These are phyloP conservation scores for Phytoseiulus persimilis DNA, from an alignment of 2,888 invertebrate species.

Conservation along the genomic window DNA sequence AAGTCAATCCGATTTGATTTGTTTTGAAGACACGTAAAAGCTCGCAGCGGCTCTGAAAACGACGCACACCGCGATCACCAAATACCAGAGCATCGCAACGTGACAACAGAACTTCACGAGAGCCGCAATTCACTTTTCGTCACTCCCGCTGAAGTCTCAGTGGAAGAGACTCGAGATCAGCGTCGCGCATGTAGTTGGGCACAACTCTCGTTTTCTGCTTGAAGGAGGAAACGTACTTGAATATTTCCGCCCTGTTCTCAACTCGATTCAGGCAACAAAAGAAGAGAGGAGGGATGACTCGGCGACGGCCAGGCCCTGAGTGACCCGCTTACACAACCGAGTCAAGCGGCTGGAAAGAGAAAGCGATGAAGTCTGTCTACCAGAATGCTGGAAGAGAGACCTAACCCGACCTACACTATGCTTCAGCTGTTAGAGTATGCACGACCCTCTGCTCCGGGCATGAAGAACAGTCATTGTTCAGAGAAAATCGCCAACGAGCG, in stretches of 20 bases:
- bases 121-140: too few relatives aligned
- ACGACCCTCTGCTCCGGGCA: neutral
- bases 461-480: neutral
- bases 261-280: neutral
- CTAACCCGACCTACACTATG: neutral
- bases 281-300: neutral
- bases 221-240: neutral
- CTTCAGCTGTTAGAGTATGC: neutral
- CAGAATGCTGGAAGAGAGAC: neutral
- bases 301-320: neutral
- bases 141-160: too few relatives aligned
- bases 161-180: too few relatives aligned
- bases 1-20: neutral
- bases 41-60: neutral
- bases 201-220: neutral
- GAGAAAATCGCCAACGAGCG: neutral
- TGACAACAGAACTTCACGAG: too few relatives aligned
- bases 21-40: neutral
- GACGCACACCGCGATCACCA: neutral
- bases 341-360: neutral
- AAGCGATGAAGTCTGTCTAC: neutral
- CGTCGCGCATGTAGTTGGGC: too few relatives aligned
- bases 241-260: neutral
- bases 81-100: neutral
- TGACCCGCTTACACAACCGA: conserved; percentile 5